Conservation (phyloP, 2,888 invertebrate genomes). For the Schizaphis graminum region DNA sequence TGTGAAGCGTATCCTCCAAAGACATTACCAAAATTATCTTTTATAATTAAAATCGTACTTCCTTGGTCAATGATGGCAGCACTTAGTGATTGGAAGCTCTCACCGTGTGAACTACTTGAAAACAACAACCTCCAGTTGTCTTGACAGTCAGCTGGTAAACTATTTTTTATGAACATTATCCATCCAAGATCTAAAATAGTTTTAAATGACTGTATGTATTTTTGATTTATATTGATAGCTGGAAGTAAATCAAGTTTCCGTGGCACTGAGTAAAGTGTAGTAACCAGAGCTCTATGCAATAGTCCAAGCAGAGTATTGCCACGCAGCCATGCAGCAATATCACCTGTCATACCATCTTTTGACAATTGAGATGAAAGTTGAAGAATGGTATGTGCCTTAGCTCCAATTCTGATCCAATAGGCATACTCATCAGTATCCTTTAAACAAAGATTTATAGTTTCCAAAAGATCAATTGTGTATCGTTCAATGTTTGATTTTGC, state of each 20-base stretch:
- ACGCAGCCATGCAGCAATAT: conserved; percentile 27
- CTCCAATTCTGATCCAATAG: conserved; percentile 43
- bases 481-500: conserved; percentile 38
- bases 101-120: conserved; percentile 89
- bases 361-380: conserved; percentile 37
- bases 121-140: conserved; percentile 89
- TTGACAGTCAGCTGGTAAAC: conserved; percentile 82
- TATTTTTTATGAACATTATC: conserved; percentile 66
- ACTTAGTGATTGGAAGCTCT: conserved; percentile 83
- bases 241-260: conserved; percentile 53
- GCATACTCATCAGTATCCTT: conserved; percentile 59
- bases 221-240: conserved; percentile 41
- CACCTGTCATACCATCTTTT: conserved; percentile 22
- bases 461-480: conserved; percentile 54
- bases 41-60: conserved; percentile 85
- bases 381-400: conserved; percentile 17
- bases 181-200: conserved; percentile 66
- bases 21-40: conserved; percentile 84
- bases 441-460: conserved; percentile 57
- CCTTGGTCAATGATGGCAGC: conserved; percentile 85
- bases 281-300: conserved; percentile 50
- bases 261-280: conserved; percentile 51
- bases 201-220: conserved; percentile 58
- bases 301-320: conserved; percentile 21
- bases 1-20: conserved; percentile 92